Evolutionary conservation across 2,113 vertebrate genomes (phyloP), one percentile per base, ranked within the genome.

Genomic region (Apeltes quadracus): DNA sequence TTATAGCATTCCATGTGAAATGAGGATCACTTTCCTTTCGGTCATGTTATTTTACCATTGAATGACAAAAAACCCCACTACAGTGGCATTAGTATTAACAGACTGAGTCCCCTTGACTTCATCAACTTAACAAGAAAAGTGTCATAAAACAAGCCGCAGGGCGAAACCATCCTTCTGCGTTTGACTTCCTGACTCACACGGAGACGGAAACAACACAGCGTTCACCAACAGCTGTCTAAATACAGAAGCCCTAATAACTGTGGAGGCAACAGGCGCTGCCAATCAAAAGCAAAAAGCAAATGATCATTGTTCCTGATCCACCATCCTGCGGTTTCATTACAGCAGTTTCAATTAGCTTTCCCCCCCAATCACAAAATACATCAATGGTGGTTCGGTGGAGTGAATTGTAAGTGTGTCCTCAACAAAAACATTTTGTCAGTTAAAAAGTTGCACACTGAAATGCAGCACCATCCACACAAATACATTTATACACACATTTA

Each of bases 151-250:
- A 23, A 63, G 50, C 43, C 23, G 0, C 11, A 39, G 53, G 69
- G 48, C 46, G 41, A 62, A 76, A 23, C 54, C 38, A 67, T 67
- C 29, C 32, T 9, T 61, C 38, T 22, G 4, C 23, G 29, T 77
- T 44, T 46, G 64, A 84, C 59, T 69, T 70, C 44, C 39, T 57
- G 69, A 56, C 69, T 79, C 63, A 61, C 53, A 50, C 81, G 15
- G 75, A 63, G 69, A 71, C 50, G 39, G 66, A 78, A 53, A 61
- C 55, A 51, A 69, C 25, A 1, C 48, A 25, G 55, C 39, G 3
- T 69, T 69, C 58, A 61, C 56, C 76, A 72, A 23, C 72, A 65
- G 54, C 54, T 53, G 61, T 58, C 78, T 74, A 46, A 62, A 72
- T 23, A 59, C 78, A 68, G 50, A 63, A 62, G 72, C 44, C 14